Base-by-base conservation (phyloP, 1,140 invertebrate genomes). In the Laupala kohalensis region DNA sequence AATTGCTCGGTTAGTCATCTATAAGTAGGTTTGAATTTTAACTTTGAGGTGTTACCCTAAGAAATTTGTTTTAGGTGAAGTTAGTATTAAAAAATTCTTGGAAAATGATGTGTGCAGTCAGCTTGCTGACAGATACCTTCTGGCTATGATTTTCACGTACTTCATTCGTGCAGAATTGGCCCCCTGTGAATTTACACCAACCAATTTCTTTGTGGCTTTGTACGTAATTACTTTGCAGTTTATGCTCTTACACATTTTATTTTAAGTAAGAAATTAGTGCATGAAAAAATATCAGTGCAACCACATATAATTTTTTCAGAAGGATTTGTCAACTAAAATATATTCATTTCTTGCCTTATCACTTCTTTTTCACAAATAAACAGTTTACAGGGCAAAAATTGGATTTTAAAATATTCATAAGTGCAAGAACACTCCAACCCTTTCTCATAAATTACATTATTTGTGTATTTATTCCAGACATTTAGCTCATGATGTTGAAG, bases 61-160 rank as follows among this genome's bases (percentile, higher is more conserved):
- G 37, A 13, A 9, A 1, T 15, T 65, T 65, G 37, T 37, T 68
- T 27, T 5, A 68, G 67, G 29, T 68, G 28, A 23, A 68, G 28
- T 29, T 37, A 23, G 4, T 12, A 23, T 68, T n/a, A 68, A 75
- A 64, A 75, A 77, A 53, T 82, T 83, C 73, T 76, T 83, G 4
- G 71, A 77, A 63, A 70, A 74, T 23, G 82, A 84, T 74, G 75
- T 75, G 63, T 84, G 82, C 68, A 77, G 72, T 28, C 74, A 77
- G 63, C 75, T 81, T 64, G 82, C 82, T 24, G 83, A 84, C 74
- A 81, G 85, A 78, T 87, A 86, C 77, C 78, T 87, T 5, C 75
- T 87, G 30, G 84, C 86, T 5, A 86, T 86, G 84, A 84, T 85
- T 5, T 86, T 87, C 79, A 82, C 81, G 4, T 86, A 86, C 77